phyloP scores from a whole-genome alignment of 2,113 vertebrate species.

The Helogale parvula region DNA sequence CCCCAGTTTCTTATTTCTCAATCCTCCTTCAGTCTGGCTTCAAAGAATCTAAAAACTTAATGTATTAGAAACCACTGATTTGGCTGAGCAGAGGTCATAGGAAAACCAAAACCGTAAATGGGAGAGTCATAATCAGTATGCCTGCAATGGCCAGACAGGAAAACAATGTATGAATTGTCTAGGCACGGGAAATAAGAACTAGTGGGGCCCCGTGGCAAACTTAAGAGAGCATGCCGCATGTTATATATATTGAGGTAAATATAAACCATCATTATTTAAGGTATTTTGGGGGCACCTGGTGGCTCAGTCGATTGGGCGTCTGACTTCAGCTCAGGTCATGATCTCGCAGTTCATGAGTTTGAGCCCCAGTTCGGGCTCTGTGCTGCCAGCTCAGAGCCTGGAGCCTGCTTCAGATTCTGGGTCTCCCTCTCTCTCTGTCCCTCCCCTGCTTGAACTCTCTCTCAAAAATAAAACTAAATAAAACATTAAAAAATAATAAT shows the following conservation, averaged over 20 bases:
- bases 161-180: background rate
- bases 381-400: no score
- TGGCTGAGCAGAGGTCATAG: background rate
- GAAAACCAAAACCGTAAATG: background rate
- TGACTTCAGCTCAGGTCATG: no score
- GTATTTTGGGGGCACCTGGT: background rate
- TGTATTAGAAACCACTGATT: background rate
- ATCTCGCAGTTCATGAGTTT: no score
- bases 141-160: background rate
- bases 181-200: background rate
- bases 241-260: background rate
- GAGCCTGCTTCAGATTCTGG: no score
- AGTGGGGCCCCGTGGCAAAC: background rate
- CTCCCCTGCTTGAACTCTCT: no score
- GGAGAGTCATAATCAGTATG: background rate
- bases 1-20: background rate
- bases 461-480: no score
- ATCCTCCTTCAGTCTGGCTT: background rate
- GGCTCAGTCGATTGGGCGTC: no score
- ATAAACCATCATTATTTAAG: background rate
- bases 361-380: no score
- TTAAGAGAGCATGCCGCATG: background rate
- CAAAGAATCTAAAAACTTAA: background rate
- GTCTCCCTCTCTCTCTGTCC: no score
- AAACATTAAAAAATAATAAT: no score